Evolutionary conservation across 2,888 invertebrate species (phyloP).

Genomic region (Chrysodeixis includens): DNA sequence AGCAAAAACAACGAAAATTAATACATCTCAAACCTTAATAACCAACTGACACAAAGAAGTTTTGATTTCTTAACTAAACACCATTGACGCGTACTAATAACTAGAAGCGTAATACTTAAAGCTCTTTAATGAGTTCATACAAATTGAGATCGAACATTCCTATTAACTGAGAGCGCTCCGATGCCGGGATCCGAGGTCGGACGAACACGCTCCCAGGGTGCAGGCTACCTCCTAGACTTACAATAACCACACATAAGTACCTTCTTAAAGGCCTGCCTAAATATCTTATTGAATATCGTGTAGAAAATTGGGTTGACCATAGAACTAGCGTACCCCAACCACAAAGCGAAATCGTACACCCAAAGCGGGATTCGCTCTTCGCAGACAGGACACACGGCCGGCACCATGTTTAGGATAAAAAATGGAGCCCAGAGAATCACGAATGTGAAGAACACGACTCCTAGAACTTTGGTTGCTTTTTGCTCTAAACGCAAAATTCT

Average conservation of each 20-base stretch:
- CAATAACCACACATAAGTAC: slow-evolving; percentile 94
- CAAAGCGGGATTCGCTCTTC: slow-evolving; percentile 93
- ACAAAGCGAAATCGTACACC: slow-evolving; percentile 96
- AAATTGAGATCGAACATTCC: slow-evolving; percentile 83
- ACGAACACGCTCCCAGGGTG: slow-evolving; percentile 87
- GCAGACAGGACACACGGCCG: slow-evolving; percentile 95
- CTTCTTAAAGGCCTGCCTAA: slow-evolving; percentile 96
- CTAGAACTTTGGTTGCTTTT: slow-evolving; percentile 98
- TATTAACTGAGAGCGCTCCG: slow-evolving; percentile 85
- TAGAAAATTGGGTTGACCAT: slow-evolving; percentile 99
- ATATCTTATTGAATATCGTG: slow-evolving; percentile 98
- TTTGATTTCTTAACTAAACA: slow-evolving; percentile 36
- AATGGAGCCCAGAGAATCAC: slow-evolving; percentile 99
- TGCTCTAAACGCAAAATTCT: slow-evolving; percentile 96
- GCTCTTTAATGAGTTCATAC: slow-evolving; percentile 76
- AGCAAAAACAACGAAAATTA: not conserved
- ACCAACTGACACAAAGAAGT: slow-evolving; percentile 7
- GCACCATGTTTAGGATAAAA: slow-evolving; percentile 96
- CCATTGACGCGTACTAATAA: slow-evolving; percentile 55
- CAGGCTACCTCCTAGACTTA: slow-evolving; percentile 84
- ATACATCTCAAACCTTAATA: not conserved
- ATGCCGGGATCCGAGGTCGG: slow-evolving; percentile 84
- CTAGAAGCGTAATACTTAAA: slow-evolving; percentile 73
- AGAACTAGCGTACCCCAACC: slow-evolving; percentile 98
- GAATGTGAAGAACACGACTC: slow-evolving; percentile 98